A percentile compares a stretch with the other conserved stretches of the same genome.
Conservation (phyloP, 1,140 invertebrate genomes). For the Microplitis demolitor region DNA sequence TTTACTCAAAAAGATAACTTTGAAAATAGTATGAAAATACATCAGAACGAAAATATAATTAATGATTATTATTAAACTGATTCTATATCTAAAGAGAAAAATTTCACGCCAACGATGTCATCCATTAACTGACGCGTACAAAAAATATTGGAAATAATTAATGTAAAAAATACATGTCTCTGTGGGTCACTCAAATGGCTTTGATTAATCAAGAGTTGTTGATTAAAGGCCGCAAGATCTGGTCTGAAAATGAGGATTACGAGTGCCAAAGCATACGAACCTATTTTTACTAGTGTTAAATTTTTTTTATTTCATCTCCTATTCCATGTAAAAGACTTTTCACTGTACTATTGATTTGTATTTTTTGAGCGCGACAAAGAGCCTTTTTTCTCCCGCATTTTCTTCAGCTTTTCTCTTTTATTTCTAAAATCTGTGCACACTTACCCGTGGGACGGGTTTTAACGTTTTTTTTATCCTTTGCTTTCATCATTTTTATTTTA, state of each 20-base stretch:
- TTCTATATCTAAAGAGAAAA: too few relatives aligned
- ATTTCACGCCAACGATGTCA: neutral
- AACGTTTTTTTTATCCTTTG: neutral
- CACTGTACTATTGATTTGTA: constrained; percentile 20
- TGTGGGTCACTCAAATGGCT: constrained; percentile 9
- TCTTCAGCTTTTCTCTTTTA: neutral
- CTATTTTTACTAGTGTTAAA: neutral
- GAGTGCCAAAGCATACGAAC: neutral
- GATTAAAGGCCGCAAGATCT: constrained; percentile 30
- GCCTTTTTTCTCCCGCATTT: constrained; percentile 6
- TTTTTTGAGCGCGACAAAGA: neutral
- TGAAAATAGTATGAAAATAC: too few relatives aligned
- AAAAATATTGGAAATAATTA: neutral
- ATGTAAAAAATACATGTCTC: neutral
- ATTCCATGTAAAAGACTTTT: constrained; percentile 31
- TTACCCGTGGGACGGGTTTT: neutral
- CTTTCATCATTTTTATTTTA: neutral
- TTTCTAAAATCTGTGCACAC: constrained; percentile 4
- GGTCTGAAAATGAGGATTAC: constrained; percentile 27
- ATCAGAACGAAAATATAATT: too few relatives aligned
- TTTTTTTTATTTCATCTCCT: neutral
- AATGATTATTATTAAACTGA: too few relatives aligned
- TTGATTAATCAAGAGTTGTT: constrained; percentile 41
- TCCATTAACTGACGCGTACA: neutral
- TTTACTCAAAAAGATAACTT: too few relatives aligned